Conservation (phyloP, 2,888 invertebrate genomes). For the Drosophila nr. medialis region DNA sequence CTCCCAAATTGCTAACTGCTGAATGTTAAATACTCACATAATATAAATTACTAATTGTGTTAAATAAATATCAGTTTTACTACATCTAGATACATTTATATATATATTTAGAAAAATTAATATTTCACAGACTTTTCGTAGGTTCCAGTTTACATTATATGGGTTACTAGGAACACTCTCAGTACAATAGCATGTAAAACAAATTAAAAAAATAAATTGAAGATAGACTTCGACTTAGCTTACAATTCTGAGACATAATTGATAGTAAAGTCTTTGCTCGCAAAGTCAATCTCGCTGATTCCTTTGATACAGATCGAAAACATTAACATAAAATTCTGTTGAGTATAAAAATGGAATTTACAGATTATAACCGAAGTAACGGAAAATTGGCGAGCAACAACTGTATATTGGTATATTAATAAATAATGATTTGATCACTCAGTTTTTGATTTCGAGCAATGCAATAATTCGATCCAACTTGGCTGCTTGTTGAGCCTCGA, state of each 20-base stretch:
- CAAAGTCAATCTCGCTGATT: background rate
- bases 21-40: background rate
- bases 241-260: background rate
- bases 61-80: background rate
- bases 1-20: background rate
- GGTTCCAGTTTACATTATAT: background rate
- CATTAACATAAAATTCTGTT: background rate
- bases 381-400: background rate
- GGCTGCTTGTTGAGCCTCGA: slow-evolving; percentile 70
- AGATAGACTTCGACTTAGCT: background rate
- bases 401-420: background rate
- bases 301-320: background rate
- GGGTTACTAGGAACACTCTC: background rate
- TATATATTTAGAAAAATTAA: slow-evolving; percentile 10
- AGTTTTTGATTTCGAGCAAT: slow-evolving; percentile 62
- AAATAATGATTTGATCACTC: slow-evolving; percentile 10
- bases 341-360: background rate
- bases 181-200: background rate
- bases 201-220: background rate
- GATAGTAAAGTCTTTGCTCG: background rate
- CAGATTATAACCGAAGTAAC: background rate
- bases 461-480: slow-evolving; percentile 80
- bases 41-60: background rate
- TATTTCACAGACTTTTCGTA: background rate
- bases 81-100: background rate